These are phyloP conservation scores for Trisateles emortualis DNA, from an alignment of 2,888 invertebrate genomes.

Conservation along the genomic window DNA sequence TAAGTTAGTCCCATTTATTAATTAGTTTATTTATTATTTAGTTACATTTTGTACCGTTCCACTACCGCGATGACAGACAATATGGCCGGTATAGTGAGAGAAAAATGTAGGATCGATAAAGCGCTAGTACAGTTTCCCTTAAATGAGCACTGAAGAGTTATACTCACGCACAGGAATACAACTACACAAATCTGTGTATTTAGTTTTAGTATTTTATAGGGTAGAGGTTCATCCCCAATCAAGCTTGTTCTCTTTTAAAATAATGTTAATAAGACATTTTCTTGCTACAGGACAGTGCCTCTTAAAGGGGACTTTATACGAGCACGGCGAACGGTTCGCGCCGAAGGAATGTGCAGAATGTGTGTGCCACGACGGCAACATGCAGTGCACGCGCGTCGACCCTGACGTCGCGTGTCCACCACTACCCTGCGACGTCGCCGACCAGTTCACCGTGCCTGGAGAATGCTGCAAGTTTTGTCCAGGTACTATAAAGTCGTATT, in stretches of 20 bases:
- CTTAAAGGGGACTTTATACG: constrained; percentile 89
- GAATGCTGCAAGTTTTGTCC: constrained; percentile 97
- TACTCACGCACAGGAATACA: no score
- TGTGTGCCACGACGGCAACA: constrained; percentile 93
- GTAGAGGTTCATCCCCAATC: no score
- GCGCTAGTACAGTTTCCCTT: no score
- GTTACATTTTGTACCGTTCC: no score
- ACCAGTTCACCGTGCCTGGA: constrained; percentile 93
- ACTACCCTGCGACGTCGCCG: constrained; percentile 91
- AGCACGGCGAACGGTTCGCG: constrained; percentile 92
- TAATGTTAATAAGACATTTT: not conserved
- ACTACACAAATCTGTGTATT: no score
- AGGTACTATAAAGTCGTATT: constrained; percentile 83
- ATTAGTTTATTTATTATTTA: not conserved
- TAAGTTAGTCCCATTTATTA: constrained; percentile 88
- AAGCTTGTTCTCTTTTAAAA: no score
- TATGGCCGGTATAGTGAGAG: no score
- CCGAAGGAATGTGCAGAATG: constrained; percentile 93
- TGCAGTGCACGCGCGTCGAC: constrained; percentile 91
- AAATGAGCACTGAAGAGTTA: no score
- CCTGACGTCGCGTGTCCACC: constrained; percentile 92
- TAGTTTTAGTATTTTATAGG: no score
- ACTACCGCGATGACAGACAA: no score
- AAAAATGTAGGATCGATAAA: no score
- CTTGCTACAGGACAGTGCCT: constrained; percentile 89